These are phyloP conservation scores for Scaptomyza graminum DNA, from an alignment of 1,140 invertebrate species.

Conservation along the genomic window DNA sequence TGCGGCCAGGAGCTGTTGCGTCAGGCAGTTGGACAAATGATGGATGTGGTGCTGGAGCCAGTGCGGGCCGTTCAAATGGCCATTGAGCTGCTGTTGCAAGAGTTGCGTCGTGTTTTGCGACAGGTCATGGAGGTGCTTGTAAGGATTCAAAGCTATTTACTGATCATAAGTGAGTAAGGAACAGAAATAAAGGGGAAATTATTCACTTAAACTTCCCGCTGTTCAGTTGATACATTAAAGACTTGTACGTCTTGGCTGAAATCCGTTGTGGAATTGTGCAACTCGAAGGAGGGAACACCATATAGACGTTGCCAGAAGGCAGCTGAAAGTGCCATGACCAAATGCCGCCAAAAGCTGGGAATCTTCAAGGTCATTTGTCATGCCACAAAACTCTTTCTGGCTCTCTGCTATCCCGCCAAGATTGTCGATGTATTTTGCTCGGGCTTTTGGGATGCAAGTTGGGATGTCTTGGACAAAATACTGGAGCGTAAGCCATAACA, in stretches of 20 bases:
- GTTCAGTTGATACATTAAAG: slow-evolving; percentile 86
- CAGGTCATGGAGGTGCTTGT: slow-evolving; percentile 86
- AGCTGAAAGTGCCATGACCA: slow-evolving; percentile 87
- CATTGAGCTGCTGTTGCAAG: slow-evolving; percentile 86
- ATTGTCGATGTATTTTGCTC: slow-evolving; percentile 88
- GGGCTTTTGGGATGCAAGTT: slow-evolving; percentile 87
- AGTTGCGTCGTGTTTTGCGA: slow-evolving; percentile 85
- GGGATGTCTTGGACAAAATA: slow-evolving; percentile 86
- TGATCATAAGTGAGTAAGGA: slow-evolving; percentile 77
- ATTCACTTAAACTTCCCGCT: too few relatives aligned
- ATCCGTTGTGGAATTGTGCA: slow-evolving; percentile 89
- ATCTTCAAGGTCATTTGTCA: slow-evolving; percentile 86
- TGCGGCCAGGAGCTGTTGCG: slow-evolving; percentile 92
- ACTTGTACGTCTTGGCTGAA: slow-evolving; percentile 88
- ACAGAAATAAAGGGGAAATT: not conserved
- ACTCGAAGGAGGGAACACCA: slow-evolving; percentile 88
- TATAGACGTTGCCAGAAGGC: slow-evolving; percentile 86
- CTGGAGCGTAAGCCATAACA: slow-evolving; percentile 34
- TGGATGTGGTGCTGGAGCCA: slow-evolving; percentile 87
- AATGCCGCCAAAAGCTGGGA: slow-evolving; percentile 86
- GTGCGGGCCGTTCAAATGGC: slow-evolving; percentile 87
- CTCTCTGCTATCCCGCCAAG: slow-evolving; percentile 88
- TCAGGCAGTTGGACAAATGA: slow-evolving; percentile 86
- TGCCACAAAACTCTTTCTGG: slow-evolving; percentile 85
- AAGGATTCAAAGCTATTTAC: slow-evolving; percentile 86